phyloP scores from a whole-genome alignment of 2,888 invertebrate species.

The Nematopogon swammerdamellus region DNA sequence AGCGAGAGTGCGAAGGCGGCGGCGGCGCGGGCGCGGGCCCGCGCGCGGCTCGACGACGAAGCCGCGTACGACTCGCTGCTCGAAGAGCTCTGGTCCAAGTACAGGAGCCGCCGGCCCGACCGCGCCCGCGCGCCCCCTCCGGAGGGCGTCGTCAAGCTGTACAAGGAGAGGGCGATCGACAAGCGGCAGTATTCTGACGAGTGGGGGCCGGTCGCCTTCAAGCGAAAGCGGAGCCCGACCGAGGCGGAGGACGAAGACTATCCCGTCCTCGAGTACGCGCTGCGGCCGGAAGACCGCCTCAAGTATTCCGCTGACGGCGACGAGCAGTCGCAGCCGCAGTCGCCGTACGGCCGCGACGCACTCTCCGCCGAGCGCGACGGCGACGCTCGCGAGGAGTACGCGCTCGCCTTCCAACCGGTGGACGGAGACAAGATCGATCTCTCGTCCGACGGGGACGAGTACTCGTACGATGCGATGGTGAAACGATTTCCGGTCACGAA shows the following conservation, averaged over 20 bases:
- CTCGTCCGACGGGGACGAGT: constrained; percentile 34
- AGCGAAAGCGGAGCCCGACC: constrained; percentile 44
- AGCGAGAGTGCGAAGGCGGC: constrained; percentile 24
- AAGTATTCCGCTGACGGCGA: background rate
- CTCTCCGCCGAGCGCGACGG: background rate
- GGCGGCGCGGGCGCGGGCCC: no score
- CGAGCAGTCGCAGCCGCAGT: background rate
- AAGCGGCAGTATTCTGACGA: constrained; percentile 38
- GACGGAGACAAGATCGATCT: constrained; percentile 40
- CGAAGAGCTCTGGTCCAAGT: constrained; percentile 56
- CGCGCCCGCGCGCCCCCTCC: constrained; percentile 29
- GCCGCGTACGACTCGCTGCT: constrained; percentile 53
- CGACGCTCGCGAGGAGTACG: constrained; percentile 31
- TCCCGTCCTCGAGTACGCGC: background rate
- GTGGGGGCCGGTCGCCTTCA: constrained; percentile 52
- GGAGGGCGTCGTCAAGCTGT: constrained; percentile 43
- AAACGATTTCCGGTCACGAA: constrained; percentile 68
- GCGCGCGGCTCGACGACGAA: constrained; percentile 36
- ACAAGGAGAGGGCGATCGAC: constrained; percentile 43
- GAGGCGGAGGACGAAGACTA: constrained; percentile 7
- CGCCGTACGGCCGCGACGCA: no score
- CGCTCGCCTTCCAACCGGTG: constrained; percentile 46
- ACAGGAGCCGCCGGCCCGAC: constrained; percentile 39
- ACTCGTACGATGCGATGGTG: constrained; percentile 35
- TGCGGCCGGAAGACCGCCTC: background rate